Base-by-base conservation (phyloP, 2,888 invertebrate species). In the Tetheella fluctuosa region DNA sequence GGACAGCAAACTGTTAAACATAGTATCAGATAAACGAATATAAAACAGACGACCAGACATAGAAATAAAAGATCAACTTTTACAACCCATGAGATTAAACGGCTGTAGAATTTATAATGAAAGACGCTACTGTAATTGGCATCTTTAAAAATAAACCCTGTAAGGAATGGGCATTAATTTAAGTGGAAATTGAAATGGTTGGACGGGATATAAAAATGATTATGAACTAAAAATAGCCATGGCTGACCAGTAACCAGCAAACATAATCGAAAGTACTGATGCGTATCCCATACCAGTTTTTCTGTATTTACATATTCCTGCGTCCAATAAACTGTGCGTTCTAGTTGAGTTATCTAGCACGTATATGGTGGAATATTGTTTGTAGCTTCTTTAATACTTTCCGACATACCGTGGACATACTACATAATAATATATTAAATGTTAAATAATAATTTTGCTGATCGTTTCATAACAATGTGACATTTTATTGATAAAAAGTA, bases 261-360 rank as follows among this genome's bases (percentile, higher is more conserved):
- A 71, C 63, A 69, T 69, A 69, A 79, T 77, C 69, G 69, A 77
- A 79, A 74, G 71, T 73, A 74, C 62, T 71, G 72, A 79, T 74
- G 73, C 77, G 67, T 77, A 70, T 73, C 71, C 59, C 59, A 65
- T 68, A 74, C 73, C 66, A 63, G 74, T 74, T 80, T 65, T 66
- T 65, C 62, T 59, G 65, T 59, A 68, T 69, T 68, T 64, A 63
- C 52, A 63, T 65, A 69, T 59, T 61, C 64, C 58, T 48, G 63
- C 53, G 60, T 55, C 61, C 48, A 58, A 62, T 59, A 68, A 65
- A 54, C 37, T 64, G 37, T 67, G 66, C 64, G 68, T 69, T 67
- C 63, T 69, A 72, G 62, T 65, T 70, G 62, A 71, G 64, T 65
- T 59, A 59, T 48, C 48, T 48, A 20, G n/a, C 34, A 20, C 23